Conservation (phyloP, 2,113 vertebrate species). For the Rhadina sibilatrix region DNA sequence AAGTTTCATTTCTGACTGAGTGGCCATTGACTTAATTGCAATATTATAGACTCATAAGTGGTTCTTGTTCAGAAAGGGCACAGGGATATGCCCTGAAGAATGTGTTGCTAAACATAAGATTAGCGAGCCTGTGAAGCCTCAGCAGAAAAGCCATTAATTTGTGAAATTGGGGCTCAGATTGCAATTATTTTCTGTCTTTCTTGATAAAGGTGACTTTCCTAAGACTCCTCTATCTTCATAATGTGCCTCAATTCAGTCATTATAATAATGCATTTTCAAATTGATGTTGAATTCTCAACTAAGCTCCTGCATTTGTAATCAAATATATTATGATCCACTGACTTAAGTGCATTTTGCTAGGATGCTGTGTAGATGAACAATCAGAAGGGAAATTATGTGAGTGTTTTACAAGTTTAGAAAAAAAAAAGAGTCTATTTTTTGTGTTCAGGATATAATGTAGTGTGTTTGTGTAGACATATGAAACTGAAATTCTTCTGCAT, state of each 20-base stretch:
- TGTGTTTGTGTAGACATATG: background rate
- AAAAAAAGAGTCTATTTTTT: background rate
- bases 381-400: background rate
- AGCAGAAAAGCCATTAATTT: slow-evolving; percentile 19
- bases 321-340: background rate
- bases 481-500: background rate
- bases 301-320: slow-evolving; percentile 2
- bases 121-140: background rate
- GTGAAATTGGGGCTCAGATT: slow-evolving; percentile 6
- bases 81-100: background rate
- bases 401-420: background rate
- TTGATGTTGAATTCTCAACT: background rate
- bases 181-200: slow-evolving; percentile 35
- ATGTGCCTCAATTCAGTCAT: slow-evolving; percentile 4
- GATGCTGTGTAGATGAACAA: background rate
- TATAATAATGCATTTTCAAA: slow-evolving; percentile 19
- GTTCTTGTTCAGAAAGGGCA: background rate
- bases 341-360: background rate
- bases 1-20: background rate
- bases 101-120: background rate
- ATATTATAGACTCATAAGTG: slow-evolving; percentile 8
- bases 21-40: slow-evolving; percentile 23
- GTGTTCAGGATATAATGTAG: background rate
- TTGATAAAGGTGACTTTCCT: slow-evolving; percentile 38
- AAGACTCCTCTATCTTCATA: slow-evolving; percentile 1